These are phyloP conservation scores for Drosophila repleta DNA, from an alignment of 1,140 invertebrate species.

Conservation along the genomic window DNA sequence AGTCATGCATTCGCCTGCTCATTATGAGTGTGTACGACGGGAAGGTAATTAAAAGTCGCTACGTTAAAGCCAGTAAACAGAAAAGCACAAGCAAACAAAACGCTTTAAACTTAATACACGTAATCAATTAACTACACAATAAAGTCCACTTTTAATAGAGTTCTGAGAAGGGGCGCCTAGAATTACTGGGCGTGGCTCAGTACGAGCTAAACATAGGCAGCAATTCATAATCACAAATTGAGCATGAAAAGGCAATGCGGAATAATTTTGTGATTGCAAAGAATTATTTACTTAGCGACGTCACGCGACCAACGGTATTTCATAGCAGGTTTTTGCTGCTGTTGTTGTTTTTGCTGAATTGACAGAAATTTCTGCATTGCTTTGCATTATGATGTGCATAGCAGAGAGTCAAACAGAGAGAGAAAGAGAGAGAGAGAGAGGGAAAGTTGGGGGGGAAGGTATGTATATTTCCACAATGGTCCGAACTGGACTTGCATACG, in stretches of 20 bases:
- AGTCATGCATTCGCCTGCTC: background rate
- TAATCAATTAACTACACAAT: constrained; percentile 58
- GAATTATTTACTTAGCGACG: constrained; percentile 58
- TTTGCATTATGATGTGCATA: constrained; percentile 13
- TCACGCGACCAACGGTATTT: constrained; percentile 53
- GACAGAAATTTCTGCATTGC: constrained; percentile 25
- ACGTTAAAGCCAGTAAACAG: constrained; percentile 1
- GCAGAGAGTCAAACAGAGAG: background rate
- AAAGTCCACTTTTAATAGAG: constrained; percentile 33
- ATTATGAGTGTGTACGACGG: background rate
- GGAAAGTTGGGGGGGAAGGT: background rate
- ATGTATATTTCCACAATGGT: constrained; percentile 19
- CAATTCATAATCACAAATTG: constrained; percentile 61
- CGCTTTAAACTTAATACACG: constrained; percentile 19
- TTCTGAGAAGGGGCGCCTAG: background rate
- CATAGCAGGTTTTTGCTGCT: constrained; percentile 17
- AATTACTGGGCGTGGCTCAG: background rate
- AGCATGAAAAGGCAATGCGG: constrained; percentile 45
- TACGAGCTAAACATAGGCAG: constrained; percentile 29
- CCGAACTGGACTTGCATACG: constrained; percentile 35
- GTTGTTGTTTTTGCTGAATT: constrained; percentile 15
- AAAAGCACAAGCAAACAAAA: constrained; percentile 29
- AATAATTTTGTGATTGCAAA: constrained; percentile 48
- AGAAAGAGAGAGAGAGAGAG: too few relatives aligned
- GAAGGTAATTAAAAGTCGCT: constrained; percentile 34